phyloP scores from a whole-genome alignment of 2,888 invertebrate species.

The Lasius platythorax region DNA sequence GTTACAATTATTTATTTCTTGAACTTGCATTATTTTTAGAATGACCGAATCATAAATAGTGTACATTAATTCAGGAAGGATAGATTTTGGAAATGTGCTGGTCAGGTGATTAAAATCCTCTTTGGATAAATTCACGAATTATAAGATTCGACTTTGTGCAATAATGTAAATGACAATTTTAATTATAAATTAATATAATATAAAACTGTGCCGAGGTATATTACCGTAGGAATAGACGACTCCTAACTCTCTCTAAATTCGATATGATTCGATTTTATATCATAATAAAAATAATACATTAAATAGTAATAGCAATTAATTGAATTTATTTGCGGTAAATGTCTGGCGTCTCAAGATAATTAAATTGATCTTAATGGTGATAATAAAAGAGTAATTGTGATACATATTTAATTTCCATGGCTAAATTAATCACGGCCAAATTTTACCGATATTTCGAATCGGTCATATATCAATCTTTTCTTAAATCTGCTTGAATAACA shows the following conservation, averaged over 20 bases:
- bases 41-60: neutral
- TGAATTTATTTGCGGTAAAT: neutral
- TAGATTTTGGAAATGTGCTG: neutral
- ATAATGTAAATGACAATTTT: constrained; percentile 19
- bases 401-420: neutral
- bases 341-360: neutral
- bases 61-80: neutral
- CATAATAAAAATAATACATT: neutral
- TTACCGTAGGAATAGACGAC: neutral
- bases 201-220: neutral
- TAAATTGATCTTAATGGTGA: neutral
- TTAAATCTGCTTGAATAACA: constrained; percentile 10
- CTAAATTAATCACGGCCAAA: constrained; percentile 1
- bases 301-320: neutral
- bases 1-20: neutral
- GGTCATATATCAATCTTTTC: neutral
- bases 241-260: neutral
- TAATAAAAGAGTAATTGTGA: neutral
- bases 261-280: neutral
- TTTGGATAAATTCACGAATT: neutral
- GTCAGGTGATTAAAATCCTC: neutral
- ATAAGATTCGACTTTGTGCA: neutral
- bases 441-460: neutral
- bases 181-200: constrained; percentile 1
- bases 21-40: neutral